Base-by-base conservation (phyloP, 2,888 invertebrate genomes). In the Gibbula magus region DNA sequence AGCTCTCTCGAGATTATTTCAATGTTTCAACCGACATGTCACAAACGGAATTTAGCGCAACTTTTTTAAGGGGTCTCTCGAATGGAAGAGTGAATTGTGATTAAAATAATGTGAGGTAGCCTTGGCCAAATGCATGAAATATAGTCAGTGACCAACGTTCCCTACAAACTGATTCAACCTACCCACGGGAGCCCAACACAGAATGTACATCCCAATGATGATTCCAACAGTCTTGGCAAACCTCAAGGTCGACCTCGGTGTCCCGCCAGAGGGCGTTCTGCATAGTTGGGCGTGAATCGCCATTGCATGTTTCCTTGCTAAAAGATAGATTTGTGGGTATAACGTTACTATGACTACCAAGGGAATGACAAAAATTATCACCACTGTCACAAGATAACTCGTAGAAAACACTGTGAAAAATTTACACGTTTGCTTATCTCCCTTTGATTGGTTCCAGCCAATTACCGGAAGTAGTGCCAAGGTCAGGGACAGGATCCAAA, bases 121-220 rank as follows among this genome's bases (percentile, higher is more conserved):
- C n/a, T n/a, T n/a, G n/a, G n/a, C n/a, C n/a, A n/a, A n/a, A n/a
- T n/a, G n/a, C n/a, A n/a, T n/a, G n/a, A n/a, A n/a, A n/a, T n/a
- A n/a, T n/a, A n/a, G n/a, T n/a, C n/a, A n/a, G n/a, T n/a, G n/a
- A n/a, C n/a, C n/a, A n/a, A n/a, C n/a, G n/a, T n/a, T 45, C 5
- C 13, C 45, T 35, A 35, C 35, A 5, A n/a, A n/a, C n/a, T n/a
- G n/a, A n/a, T 35, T 35, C 35, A 35, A 39, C 77, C 45, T 77
- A 77, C 77, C 77, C 22, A 77, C 66, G 4, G 77, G 77, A 10
- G 51, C 35, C 77, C 77, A 77, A 20, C 77, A 77, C 10, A 77
- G 18, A 20, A 77, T 20, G 39, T 77, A 77, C 35, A 77, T 66
- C 39, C 77, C 77, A 1, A 77, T 66, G 5, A 77, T 77, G 22